Evolutionary conservation across 2,797 vertebrate genomes (phyloP), one percentile per base, ranked within the genome.

Genomic region (Channa striata): DNA sequence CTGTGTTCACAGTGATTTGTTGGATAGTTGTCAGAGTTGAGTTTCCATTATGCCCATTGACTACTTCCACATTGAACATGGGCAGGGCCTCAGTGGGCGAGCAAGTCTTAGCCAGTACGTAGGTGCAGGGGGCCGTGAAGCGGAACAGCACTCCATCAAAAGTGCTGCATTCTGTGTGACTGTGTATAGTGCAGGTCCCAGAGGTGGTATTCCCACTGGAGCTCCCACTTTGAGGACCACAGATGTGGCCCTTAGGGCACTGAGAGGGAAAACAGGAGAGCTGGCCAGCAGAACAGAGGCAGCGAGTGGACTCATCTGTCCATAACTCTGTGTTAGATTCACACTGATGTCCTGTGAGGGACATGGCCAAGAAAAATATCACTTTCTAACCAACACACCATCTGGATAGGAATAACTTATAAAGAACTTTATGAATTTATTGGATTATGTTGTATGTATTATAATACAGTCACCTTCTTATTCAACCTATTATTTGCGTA

Each of bases 71-170:
- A 0, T 76, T 90, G 88, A 97, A 97, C 84, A 74, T 69, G 3
- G 94, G 89, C 66, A 94, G 68, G 25, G 71, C 44, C 36, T 83
- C 85, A 39, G 63, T 44, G 56, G 86, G 65, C 48, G 81, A 81
- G 56, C 95, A 96, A 46, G 93, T 89, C 83, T 89, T 93, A 57
- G 94, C 92, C 75, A 97, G 88, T 7, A 92, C 74, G 69, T 96
- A 96, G 64, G 92, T 94, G 89, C 96, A 97, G 47, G 86, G 86
- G 5, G 86, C 91, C 84, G 90, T 89, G 73, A 96, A 96, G 84
- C 67, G 75, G 78, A 95, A 93, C 2, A 75, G 88, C 74, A 85
- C 78, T 19, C 93, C 94, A 84, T 96, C 95, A 86, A 96, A 96
- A 40, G 94, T 95, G 61, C 85, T 91, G 88, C 93, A 95, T 58